Evolutionary conservation across 2,888 invertebrate species (phyloP).

Genomic region (Eumacrocentrus americanus): DNA sequence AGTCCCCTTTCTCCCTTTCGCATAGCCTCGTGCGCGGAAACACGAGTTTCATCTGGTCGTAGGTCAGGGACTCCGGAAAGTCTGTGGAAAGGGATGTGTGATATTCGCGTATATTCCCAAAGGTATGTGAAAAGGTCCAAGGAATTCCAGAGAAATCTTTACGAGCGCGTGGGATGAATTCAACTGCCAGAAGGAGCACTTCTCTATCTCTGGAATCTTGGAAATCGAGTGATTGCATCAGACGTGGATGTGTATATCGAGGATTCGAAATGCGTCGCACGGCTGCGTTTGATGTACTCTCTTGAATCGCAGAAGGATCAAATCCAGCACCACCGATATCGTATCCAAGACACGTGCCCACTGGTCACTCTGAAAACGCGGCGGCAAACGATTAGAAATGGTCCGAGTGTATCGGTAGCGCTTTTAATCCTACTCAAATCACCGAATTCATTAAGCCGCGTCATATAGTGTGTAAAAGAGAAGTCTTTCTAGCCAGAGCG

Average conservation of each 20-base stretch:
- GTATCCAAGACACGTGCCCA: constrained; percentile 21
- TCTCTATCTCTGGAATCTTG: not conserved
- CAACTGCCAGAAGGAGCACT: not conserved
- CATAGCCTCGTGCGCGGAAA: constrained; percentile 39
- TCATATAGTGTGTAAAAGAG: constrained; percentile 1
- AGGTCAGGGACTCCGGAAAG: constrained; percentile 38
- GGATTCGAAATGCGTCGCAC: not conserved
- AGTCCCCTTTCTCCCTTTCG: not conserved
- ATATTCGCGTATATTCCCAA: constrained; percentile 30
- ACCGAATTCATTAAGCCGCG: constrained; percentile 21
- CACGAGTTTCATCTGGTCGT: constrained; percentile 52
- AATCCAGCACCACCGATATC: not conserved
- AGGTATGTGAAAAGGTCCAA: not conserved
- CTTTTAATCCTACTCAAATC: constrained; percentile 23
- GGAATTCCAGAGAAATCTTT: constrained; percentile 2
- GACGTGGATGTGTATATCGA: not conserved
- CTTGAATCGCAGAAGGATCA: not conserved
- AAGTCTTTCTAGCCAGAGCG: constrained; percentile 35
- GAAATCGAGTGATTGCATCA: not conserved
- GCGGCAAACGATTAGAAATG: constrained; percentile 19
- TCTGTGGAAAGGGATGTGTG: constrained; percentile 13
- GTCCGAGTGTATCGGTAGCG: constrained; percentile 16
- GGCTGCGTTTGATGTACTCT: constrained; percentile 1
- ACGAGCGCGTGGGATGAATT: constrained; percentile 3
- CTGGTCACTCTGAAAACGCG: not conserved